Base-by-base conservation (phyloP, 1,140 invertebrate genomes). In the Popillia japonica region DNA sequence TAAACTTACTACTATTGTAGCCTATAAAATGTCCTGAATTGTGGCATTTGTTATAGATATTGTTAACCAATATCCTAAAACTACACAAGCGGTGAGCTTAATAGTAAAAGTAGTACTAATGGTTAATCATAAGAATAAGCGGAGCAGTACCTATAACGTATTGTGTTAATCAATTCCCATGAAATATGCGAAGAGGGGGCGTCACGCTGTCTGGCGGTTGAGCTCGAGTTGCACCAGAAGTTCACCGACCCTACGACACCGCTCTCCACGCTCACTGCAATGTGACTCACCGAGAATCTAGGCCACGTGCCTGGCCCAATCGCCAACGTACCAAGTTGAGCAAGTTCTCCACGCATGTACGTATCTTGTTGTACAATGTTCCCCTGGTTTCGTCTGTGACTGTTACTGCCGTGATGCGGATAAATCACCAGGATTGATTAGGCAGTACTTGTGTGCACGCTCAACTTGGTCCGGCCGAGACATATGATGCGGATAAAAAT, bases 201-300 rank as follows among this genome's bases (percentile, higher is more conserved):
- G 82, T 82, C 82, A 82, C 79, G 82, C 82, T 79, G 82, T 82
- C 82, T 82, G 80, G 80, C 82, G 79, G 78, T 78, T 55, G 72
- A 59, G 79, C 27, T 42, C 34, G 64, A 68, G 77, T 64, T 72
- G 76, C 76, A 61, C 61, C 76, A 68, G 76, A 64, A 78, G 82
- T 81, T 82, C 82, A 80, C 77, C 79, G 82, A 82, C 82, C 82
- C 78, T 78, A 79, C 74, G 76, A 20, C 48, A 74, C 44, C 68
- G 61, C 78, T 79, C 78, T 77, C 72, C 68, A 78, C 20, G 59
- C 42, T 73, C 23, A 27, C 61, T 22, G 61, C 11, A 20, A 34
- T 22, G 55, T 74, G 77, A 74, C 27, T 74, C 68, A 74, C 64
- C 17, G 76, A 22, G 61, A 77, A 77, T 77, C 75, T 77, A 77